A percentile compares a stretch with the other conserved stretches of the same genome.
These are phyloP conservation scores for Pocota personata DNA, from an alignment of 2,888 invertebrate species.

Conservation along the genomic window DNA sequence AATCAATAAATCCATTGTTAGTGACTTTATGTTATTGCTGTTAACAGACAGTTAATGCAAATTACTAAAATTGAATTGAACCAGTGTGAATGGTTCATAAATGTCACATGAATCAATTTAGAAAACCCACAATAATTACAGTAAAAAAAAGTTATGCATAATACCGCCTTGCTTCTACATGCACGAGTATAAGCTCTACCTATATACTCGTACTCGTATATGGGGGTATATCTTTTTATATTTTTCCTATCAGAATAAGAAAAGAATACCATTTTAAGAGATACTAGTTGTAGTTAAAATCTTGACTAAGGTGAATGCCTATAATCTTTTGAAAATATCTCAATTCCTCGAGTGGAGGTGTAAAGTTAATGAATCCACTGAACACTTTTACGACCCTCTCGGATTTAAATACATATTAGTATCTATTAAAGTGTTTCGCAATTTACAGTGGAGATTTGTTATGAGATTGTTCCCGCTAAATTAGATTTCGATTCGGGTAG, in stretches of 20 bases:
- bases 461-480: no score
- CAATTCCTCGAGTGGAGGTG: not conserved
- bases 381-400: not conserved
- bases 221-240: no score
- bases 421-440: conserved; percentile 20
- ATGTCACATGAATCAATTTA: conserved; percentile 22
- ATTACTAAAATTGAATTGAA: conserved; percentile 2
- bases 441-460: no score
- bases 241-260: no score
- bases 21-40: not conserved
- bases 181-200: no score
- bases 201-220: no score
- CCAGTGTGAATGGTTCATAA: conserved; percentile 19
- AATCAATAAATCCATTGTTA: no score
- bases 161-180: no score
- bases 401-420: not conserved
- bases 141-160: not conserved
- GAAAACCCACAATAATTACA: conserved; percentile 33
- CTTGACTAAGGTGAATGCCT: not conserved
- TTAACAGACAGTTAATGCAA: conserved; percentile 23
- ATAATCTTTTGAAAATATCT: not conserved
- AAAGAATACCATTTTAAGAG: not conserved
- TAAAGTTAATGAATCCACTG: not conserved
- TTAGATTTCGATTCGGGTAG: conserved; percentile 7
- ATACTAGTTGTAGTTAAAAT: not conserved